Conservation (phyloP, 1,140 invertebrate species). For the Berghia stephanieae region DNA sequence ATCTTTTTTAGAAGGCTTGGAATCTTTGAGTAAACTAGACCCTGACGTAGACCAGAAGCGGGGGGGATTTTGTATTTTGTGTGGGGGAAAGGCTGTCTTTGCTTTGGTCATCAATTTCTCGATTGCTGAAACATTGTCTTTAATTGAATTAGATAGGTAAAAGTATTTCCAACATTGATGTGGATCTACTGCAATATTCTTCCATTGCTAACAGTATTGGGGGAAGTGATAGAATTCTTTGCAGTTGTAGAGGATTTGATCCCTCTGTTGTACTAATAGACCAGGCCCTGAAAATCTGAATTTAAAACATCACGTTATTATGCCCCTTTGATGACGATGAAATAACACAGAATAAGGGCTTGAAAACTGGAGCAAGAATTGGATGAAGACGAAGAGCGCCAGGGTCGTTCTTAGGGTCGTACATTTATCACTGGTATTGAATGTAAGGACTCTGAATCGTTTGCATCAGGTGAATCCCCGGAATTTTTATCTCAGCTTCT, state of each 20-base stretch:
- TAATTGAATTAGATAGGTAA: slow-evolving; percentile 17
- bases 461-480: background rate
- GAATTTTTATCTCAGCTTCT: background rate
- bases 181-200: too few species aligned
- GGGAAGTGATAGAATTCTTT: too few species aligned
- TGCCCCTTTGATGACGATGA: background rate
- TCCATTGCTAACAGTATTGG: too few species aligned
- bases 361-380: background rate
- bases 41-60: background rate
- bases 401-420: slow-evolving; percentile 10
- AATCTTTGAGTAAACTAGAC: background rate
- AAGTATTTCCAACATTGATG: too few species aligned
- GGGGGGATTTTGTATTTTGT: slow-evolving; percentile 3
- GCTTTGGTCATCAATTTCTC: background rate
- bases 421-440: slow-evolving; percentile 16
- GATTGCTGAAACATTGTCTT: slow-evolving; percentile 1
- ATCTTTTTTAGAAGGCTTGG: background rate
- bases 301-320: background rate
- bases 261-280: too few species aligned
- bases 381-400: background rate
- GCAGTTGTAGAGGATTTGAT: too few species aligned
- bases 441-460: slow-evolving; percentile 4
- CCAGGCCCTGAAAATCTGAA: background rate
- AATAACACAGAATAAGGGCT: background rate
- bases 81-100: background rate